Evolutionary conservation across 2,797 vertebrate genomes (phyloP), one percentile per base, ranked within the genome.

Genomic region (Chaenodraco wilsoni): DNA sequence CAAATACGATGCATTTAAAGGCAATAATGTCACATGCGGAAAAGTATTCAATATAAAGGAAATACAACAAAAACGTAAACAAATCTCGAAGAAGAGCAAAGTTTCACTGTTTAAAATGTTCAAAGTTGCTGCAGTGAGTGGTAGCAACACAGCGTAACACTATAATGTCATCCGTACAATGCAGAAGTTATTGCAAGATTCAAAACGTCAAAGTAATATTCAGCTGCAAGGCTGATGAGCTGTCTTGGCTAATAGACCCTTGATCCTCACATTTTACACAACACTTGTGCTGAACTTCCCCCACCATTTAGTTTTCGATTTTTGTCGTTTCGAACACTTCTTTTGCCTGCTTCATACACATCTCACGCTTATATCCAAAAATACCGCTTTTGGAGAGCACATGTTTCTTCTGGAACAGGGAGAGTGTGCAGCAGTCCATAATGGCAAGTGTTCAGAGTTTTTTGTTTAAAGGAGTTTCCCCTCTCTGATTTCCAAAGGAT

Each of bases 151-250:
- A 44, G 57, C 17, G 10, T 73, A 51, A 59, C 60, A 51, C 41
- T 74, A 2, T 0, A 41, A 72, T 43, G 56, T 23, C 2, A 46
- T 76, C 74, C 46, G 52, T 27, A 76, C 14, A 51, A 56, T 48
- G 40, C 19, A 58, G 16, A 64, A 21, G 10, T 72, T 68, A 48
- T 40, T 33, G n/a, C 12, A 17, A 41, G 41, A 65, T 52, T 70
- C 13, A 45, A 48, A 23, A 15, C 37, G 37, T 60, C 59, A 57
- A 58, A 79, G 50, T 55, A 71, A 78, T 75, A 78, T 73, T 81
- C 70, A 81, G 8, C 65, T n/a, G 61, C 0, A 16, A 66, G 84
- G 74, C 76, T n/a, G 69, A 78, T 21, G 45, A 76, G 65, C 70
- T 72, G 72, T 85, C 77, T 76, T 74, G 40, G 31, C 40, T 68